A percentile compares a stretch with the other conserved stretches of the same genome.
These are phyloP conservation scores for Kryptolebias ocellatus DNA, from an alignment of 2,797 vertebrate genomes.

Conservation along the genomic window DNA sequence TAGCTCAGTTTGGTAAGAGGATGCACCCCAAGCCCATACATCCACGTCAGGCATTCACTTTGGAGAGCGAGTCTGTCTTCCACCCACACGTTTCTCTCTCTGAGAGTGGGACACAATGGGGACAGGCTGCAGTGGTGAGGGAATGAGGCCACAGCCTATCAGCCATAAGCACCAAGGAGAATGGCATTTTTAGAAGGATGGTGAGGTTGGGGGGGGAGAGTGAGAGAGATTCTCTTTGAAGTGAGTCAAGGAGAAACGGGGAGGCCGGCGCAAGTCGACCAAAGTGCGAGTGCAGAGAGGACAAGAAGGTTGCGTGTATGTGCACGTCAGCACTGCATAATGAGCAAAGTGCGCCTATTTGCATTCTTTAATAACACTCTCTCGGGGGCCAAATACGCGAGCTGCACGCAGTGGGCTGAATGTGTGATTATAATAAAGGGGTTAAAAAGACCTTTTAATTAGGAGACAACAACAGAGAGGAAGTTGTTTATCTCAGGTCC, in stretches of 20 bases:
- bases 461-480: slow-evolving; percentile 48
- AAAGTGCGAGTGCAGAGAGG: slow-evolving; percentile 48
- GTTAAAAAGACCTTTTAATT: slow-evolving; percentile 64
- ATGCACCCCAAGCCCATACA: slow-evolving; percentile 65
- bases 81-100: slow-evolving; percentile 69
- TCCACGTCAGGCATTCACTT: slow-evolving; percentile 72
- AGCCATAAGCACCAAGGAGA: slow-evolving; percentile 79
- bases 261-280: slow-evolving; percentile 57
- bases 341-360: slow-evolving; percentile 56
- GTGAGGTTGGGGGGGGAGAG: slow-evolving; percentile 12
- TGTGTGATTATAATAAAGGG: slow-evolving; percentile 57
- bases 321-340: slow-evolving; percentile 43
- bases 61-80: slow-evolving; percentile 75
- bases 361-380: slow-evolving; percentile 63
- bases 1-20: slow-evolving; percentile 59
- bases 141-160: slow-evolving; percentile 81
- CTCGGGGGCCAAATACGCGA: slow-evolving; percentile 51
- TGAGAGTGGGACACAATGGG: slow-evolving; percentile 79
- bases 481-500: slow-evolving; percentile 49
- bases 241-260: slow-evolving; percentile 70
- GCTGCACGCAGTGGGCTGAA: slow-evolving; percentile 35
- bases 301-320: slow-evolving; percentile 46
- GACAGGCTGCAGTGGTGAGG: slow-evolving; percentile 75
- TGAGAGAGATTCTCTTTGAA: slow-evolving; percentile 59
- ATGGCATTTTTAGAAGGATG: slow-evolving; percentile 68